Evolutionary conservation across 2,888 invertebrate species (phyloP).

Genomic region (Galerucella pusilla): DNA sequence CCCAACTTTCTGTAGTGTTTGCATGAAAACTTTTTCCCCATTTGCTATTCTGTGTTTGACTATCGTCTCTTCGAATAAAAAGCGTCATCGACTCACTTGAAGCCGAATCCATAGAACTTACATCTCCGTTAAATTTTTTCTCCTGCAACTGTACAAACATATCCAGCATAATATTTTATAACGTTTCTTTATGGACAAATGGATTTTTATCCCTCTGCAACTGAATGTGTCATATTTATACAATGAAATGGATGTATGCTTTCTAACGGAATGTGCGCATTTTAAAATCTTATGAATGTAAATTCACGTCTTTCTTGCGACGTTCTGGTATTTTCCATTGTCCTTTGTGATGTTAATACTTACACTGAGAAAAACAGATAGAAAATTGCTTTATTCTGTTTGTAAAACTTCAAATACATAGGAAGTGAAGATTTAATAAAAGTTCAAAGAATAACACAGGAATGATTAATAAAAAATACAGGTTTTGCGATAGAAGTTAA

Average conservation of each 20-base stretch:
- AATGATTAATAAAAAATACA: no score
- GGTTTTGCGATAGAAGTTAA: no score
- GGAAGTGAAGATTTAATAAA: no score
- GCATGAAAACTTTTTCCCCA: not conserved
- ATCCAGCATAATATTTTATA: slow-evolving; percentile 39
- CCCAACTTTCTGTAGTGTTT: not conserved
- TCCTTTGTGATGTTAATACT: slow-evolving; percentile 8
- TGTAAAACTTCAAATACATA: no score
- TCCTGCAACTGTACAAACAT: slow-evolving; percentile 38
- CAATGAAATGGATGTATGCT: slow-evolving; percentile 36
- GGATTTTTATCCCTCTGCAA: slow-evolving; percentile 37
- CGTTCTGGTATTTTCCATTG: slow-evolving; percentile 7
- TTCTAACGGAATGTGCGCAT: slow-evolving; percentile 19
- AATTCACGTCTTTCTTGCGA: slow-evolving; percentile 9
- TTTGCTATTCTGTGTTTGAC: slow-evolving; percentile 4
- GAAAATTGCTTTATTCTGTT: no score
- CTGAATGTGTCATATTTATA: slow-evolving; percentile 42
- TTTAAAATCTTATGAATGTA: slow-evolving; percentile 18
- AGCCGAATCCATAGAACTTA: slow-evolving; percentile 34
- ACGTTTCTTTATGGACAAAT: slow-evolving; percentile 37
- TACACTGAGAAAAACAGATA: not conserved
- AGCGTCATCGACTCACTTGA: slow-evolving; percentile 20
- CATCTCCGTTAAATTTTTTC: slow-evolving; percentile 39
- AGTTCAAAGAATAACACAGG: no score
- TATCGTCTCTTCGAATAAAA: slow-evolving; percentile 8